phyloP scores from a whole-genome alignment of 2,113 vertebrate species.

The Osmerus mordax region DNA sequence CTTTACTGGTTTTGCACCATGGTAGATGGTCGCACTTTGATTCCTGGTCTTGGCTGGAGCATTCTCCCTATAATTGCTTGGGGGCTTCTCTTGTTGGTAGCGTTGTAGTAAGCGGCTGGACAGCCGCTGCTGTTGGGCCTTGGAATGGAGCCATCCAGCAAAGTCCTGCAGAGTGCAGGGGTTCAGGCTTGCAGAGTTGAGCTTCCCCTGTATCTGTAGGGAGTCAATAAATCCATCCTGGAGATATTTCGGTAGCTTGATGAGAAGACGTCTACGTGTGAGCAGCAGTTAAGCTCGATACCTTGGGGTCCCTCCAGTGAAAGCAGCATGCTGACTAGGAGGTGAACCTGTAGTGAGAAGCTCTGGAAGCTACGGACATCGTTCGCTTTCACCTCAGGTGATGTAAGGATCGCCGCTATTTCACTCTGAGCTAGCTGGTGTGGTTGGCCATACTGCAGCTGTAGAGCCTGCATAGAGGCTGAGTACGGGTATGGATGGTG shows the following conservation, averaged over 20 bases:
- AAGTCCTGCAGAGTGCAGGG: neutral
- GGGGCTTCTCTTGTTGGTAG: neutral
- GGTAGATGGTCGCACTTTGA: too few species aligned
- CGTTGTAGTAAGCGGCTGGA: neutral
- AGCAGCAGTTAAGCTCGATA: neutral
- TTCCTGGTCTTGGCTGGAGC: too few species aligned
- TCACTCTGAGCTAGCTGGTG: conserved; percentile 40
- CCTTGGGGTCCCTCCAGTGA: neutral
- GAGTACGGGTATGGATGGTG: conserved; percentile 3
- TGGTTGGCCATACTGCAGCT: conserved; percentile 38
- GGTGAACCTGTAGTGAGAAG: neutral
- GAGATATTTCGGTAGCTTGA: conserved; percentile 5
- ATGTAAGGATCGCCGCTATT: conserved; percentile 11
- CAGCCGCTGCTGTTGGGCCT: neutral
- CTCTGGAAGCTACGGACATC: conserved; percentile 1
- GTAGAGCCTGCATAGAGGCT: neutral
- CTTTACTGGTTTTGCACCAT: too few species aligned
- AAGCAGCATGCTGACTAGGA: neutral
- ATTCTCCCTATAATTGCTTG: too few species aligned
- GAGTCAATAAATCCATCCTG: neutral
- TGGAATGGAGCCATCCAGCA: neutral
- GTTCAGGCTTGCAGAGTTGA: neutral
- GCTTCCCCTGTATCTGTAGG: neutral
- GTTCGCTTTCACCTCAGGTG: neutral
- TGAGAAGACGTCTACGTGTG: neutral